Evolutionary conservation across 2,797 vertebrate genomes (phyloP), one percentile per base, ranked within the genome.

Genomic region (Macropus fuliginosus): DNA sequence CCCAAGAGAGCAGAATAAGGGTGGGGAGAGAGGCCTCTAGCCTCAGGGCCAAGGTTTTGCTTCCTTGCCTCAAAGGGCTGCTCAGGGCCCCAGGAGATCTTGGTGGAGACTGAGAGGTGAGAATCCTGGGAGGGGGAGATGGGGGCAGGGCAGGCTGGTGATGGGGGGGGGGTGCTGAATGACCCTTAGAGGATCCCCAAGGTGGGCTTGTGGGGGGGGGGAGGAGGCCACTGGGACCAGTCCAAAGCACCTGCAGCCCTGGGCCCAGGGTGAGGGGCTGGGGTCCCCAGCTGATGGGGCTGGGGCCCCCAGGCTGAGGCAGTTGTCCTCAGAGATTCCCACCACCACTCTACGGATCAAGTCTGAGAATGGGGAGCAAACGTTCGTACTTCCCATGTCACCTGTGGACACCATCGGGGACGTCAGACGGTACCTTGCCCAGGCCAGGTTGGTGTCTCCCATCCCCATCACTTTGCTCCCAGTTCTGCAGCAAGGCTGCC

Each of bases 301-400:
- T 46, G 95, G 91, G 94, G 91, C 91, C 91, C 9, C 0, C 97
- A 98, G 98, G 96, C 66, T 81, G n/a, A 98, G 18, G 62, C 90
- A 91, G 11, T 97, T 24, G 21, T 93, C 96, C 0, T 54, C 92
- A 0, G 93, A 91, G 2, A 54, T 92, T 0, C 59, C 96, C 0
- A 13, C 98, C 94, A 98, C 99, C 89, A 98, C 98, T 0, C 98
- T 99, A 91, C 99, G 99, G 54, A 95, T 99, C 97, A 99, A 98
- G 96, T 99, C 99, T 0, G 99, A 99, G 98, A 99, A 99, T 0
- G 99, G 99, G 16, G 98, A 99, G 94, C 98, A 97, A 46, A 99
- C 97, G 0, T 99, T 99, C 59, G 9, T 99, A 0, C 18, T 99
- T 54, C 99, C 98, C 98, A 99, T 99, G 99, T 94, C 93, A 54